These are phyloP conservation scores for Tinea trinotella DNA, from an alignment of 2,888 invertebrate species.

Conservation along the genomic window DNA sequence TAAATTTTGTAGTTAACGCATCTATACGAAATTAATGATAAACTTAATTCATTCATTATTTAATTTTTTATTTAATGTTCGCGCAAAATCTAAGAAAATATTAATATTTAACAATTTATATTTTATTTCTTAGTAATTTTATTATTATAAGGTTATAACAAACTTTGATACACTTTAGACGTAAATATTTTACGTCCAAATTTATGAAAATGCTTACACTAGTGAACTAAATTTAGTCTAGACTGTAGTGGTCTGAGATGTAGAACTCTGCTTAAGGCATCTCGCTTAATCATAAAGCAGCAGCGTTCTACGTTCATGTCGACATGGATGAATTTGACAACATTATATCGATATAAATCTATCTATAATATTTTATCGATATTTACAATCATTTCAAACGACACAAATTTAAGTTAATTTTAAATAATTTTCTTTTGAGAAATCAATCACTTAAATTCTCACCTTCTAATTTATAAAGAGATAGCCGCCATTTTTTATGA, in stretches of 20 bases:
- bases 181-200: background rate
- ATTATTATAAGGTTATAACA: too few relatives aligned
- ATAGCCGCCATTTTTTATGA: too few relatives aligned
- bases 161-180: too few relatives aligned
- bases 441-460: background rate
- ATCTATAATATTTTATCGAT: background rate
- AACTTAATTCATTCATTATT: too few relatives aligned
- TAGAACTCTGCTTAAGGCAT: background rate
- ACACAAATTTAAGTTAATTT: background rate
- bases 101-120: too few relatives aligned
- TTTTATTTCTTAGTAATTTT: too few relatives aligned
- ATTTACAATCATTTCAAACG: background rate
- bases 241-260: background rate
- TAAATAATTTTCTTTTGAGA: background rate
- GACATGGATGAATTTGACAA: background rate
- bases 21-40: too few relatives aligned
- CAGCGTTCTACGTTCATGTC: background rate
- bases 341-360: too few relatives aligned
- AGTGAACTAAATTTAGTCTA: conserved; percentile 9
- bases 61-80: too few relatives aligned
- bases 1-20: too few relatives aligned
- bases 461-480: too few relatives aligned
- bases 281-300: conserved; percentile 14
- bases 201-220: background rate
- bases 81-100: too few relatives aligned